phyloP scores from a whole-genome alignment of 2,113 vertebrate species.

The Tautogolabrus adspersus region DNA sequence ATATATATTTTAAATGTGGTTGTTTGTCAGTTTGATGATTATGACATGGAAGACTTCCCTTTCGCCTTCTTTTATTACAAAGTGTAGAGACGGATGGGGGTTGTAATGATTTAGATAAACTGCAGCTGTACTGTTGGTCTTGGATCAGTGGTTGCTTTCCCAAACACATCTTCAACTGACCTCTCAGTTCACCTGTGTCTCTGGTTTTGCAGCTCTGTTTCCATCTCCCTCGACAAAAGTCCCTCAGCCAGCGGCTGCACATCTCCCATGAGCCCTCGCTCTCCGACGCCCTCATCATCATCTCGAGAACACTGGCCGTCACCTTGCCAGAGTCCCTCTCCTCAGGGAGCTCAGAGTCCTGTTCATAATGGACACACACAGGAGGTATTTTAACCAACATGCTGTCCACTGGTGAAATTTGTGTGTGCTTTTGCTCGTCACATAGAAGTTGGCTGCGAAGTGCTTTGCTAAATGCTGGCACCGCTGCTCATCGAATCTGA shows the following conservation, averaged over 20 bases:
- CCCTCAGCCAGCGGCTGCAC: constrained; percentile 56
- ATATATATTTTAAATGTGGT: background rate
- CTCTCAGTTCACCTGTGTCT: constrained; percentile 9
- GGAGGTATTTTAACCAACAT: constrained; percentile 55
- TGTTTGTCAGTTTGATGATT: no score
- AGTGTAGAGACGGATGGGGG: no score
- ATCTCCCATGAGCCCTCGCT: constrained; percentile 71
- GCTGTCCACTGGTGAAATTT: background rate
- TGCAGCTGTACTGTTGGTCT: background rate
- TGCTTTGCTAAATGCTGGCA: background rate
- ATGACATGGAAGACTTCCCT: no score
- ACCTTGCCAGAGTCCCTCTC: constrained; percentile 54
- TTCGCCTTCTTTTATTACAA: no score
- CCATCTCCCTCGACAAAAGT: constrained; percentile 81
- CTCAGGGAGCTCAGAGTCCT: constrained; percentile 40
- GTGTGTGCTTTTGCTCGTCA: constrained; percentile 25
- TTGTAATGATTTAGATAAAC: no score
- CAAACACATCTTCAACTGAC: background rate
- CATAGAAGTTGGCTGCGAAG: background rate
- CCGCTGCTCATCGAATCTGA: background rate
- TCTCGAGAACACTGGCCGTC: constrained; percentile 50
- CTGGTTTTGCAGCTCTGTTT: constrained; percentile 77
- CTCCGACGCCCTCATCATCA: constrained; percentile 31
- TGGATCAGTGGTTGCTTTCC: constrained; percentile 13
- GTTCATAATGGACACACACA: constrained; percentile 63